These are phyloP conservation scores for Ornithoptera alexandrae DNA, from an alignment of 2,888 invertebrate species.

Conservation along the genomic window DNA sequence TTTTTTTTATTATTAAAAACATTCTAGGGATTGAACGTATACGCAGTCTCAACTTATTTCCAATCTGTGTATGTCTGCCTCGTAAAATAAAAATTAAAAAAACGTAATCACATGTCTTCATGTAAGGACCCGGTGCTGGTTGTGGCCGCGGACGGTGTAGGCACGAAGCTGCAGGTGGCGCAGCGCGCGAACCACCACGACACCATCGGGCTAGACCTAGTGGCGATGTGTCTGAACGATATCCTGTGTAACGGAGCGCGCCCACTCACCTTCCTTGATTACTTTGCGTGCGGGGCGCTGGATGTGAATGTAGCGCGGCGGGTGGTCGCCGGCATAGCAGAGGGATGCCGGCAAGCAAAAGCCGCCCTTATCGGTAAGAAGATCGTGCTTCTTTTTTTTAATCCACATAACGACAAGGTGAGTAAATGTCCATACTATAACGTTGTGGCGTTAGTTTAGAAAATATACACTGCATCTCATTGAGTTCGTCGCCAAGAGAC, in stretches of 20 bases:
- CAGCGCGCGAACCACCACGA: constrained; percentile 87
- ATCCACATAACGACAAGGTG: too few species aligned
- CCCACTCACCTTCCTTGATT: constrained; percentile 97
- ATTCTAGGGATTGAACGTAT: too few species aligned
- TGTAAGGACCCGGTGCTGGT: constrained; percentile 90
- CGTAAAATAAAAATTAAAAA: too few species aligned
- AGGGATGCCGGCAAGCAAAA: constrained; percentile 90
- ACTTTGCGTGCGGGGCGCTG: constrained; percentile 93
- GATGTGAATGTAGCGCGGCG: constrained; percentile 83
- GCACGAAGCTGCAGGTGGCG: constrained; percentile 97
- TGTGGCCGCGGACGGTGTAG: constrained; percentile 98
- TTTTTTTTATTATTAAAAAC: too few species aligned
- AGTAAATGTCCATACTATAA: too few species aligned
- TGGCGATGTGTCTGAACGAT: constrained; percentile 99
- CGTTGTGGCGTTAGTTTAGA: too few species aligned
- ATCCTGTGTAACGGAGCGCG: constrained; percentile 97
- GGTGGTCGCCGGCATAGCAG: constrained; percentile 89
- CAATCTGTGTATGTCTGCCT: too few species aligned
- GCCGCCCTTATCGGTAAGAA: constrained; percentile 63
- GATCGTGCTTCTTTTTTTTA: too few species aligned
- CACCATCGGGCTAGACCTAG: constrained; percentile 95
- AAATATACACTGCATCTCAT: too few species aligned
- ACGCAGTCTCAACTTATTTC: too few species aligned
- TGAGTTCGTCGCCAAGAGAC: too few species aligned
- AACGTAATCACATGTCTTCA: too few species aligned